A percentile compares a stretch with the other conserved stretches of the same genome.
Conservation (phyloP, 1,140 invertebrate species). For the Cherax destructor region DNA sequence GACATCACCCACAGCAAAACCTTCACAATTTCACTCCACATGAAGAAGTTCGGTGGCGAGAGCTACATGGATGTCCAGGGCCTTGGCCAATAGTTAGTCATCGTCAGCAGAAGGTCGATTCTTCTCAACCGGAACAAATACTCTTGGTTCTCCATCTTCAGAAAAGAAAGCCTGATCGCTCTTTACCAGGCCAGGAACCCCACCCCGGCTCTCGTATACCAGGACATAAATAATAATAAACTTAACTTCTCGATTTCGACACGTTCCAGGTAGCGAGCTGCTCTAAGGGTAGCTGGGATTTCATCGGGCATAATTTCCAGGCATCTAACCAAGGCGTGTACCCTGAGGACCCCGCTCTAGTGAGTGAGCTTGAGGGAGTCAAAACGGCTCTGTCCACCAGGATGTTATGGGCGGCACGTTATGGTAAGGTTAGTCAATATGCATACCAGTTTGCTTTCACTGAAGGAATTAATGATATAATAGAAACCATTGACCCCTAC, state of each 20-base stretch:
- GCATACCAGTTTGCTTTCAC: background rate
- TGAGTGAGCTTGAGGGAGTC: background rate
- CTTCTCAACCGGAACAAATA: background rate
- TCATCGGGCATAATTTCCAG: background rate
- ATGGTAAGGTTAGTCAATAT: background rate
- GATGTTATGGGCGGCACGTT: background rate
- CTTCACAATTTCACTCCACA: background rate
- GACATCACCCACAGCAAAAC: background rate
- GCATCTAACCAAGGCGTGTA: background rate
- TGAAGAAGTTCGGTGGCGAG: background rate
- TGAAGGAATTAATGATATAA: background rate
- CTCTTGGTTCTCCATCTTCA: background rate
- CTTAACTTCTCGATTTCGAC: background rate
- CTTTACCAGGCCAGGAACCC: background rate
- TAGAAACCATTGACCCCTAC: background rate
- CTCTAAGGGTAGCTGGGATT: background rate
- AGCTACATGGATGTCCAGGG: background rate
- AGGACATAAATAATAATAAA: background rate
- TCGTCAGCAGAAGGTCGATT: background rate
- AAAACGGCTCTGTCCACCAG: background rate
- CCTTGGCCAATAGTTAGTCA: background rate
- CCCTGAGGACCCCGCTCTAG: background rate
- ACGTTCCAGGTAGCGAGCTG: background rate
- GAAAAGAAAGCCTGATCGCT: background rate
- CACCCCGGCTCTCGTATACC: background rate